Conservation (phyloP, 2,113 vertebrate species). For the Xiphophorus maculatus region DNA sequence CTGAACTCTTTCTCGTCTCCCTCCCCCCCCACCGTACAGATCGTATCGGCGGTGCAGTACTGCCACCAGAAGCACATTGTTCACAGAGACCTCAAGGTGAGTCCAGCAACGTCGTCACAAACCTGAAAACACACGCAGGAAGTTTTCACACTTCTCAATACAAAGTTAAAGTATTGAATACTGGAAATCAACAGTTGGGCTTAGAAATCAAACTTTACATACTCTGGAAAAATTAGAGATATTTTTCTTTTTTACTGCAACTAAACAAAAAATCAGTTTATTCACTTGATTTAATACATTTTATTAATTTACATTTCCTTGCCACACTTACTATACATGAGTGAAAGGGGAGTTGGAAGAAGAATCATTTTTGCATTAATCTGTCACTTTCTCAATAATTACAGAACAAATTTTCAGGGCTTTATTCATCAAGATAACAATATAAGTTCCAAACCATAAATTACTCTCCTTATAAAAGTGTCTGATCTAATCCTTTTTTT, state of each 20-base stretch:
- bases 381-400: too few relatives aligned
- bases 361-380: too few relatives aligned
- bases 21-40: slow-evolving; percentile 76
- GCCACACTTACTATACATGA: too few relatives aligned
- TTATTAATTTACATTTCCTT: too few relatives aligned
- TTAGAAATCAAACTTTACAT: not conserved
- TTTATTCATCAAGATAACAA: too few relatives aligned
- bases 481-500: too few relatives aligned
- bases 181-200: not conserved
- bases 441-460: too few relatives aligned
- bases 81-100: slow-evolving; percentile 98
- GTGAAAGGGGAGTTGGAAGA: too few relatives aligned
- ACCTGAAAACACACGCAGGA: not conserved
- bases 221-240: not conserved
- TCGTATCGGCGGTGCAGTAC: slow-evolving; percentile 99
- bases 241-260: not conserved
- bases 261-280: too few relatives aligned
- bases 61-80: slow-evolving; percentile 99
- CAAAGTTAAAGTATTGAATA: not conserved
- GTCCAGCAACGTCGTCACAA: slow-evolving; percentile 26
- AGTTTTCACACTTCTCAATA: not conserved
- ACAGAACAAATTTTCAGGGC: too few relatives aligned
- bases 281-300: too few relatives aligned
- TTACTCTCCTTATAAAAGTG: too few relatives aligned
- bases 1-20: slow-evolving; percentile 16